Base-by-base conservation (phyloP, 2,888 invertebrate species). In the Epirrhoe alternata region DNA sequence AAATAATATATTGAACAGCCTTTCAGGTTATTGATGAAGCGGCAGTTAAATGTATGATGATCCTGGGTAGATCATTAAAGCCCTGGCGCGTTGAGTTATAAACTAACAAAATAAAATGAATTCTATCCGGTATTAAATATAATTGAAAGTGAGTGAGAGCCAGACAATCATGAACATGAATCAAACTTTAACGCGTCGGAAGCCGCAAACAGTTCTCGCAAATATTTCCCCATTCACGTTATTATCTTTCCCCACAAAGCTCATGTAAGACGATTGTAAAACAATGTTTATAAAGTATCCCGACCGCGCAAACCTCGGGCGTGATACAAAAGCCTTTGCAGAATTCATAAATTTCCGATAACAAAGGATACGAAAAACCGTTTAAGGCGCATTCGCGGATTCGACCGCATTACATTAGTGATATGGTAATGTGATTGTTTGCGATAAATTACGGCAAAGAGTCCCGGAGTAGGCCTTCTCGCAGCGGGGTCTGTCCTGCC, bases 371-470 rank as follows among this genome's bases (percentile, higher is more conserved):
- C 85, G 85, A 86, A 86, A 88, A 86, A 88, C 88, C 90, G 87
- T 92, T 92, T 92, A 92, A 90, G 90, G 89, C 79, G 80, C 86
- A 90, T 84, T 86, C 84, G 79, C 86, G 85, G 87, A 87, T 89
- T 86, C 87, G 85, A 82, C 84, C 86, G 87, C 87, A 86, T 92
- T 88, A 88, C 88, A 88, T 90, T 90, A 89, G 89, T 89, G 89
- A 89, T 92, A 92, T 92, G 92, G 89, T 93, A 92, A 93, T 92
- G 91, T 89, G 90, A 89, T 90, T 92, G 91, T 92, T 88, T 81
- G 85, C 87, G 86, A 90, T 90, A 90, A 90, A 92, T 92, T 92
- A 90, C 87, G 86, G 83, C 80, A 84, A 82, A 76, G 81, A 82
- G 80, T 77, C 82, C 54, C 81, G 74, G 82, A 79, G 80, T 77